These are phyloP conservation scores for Ceyx cyanopectus DNA, from an alignment of 2,113 vertebrate genomes.

Conservation along the genomic window DNA sequence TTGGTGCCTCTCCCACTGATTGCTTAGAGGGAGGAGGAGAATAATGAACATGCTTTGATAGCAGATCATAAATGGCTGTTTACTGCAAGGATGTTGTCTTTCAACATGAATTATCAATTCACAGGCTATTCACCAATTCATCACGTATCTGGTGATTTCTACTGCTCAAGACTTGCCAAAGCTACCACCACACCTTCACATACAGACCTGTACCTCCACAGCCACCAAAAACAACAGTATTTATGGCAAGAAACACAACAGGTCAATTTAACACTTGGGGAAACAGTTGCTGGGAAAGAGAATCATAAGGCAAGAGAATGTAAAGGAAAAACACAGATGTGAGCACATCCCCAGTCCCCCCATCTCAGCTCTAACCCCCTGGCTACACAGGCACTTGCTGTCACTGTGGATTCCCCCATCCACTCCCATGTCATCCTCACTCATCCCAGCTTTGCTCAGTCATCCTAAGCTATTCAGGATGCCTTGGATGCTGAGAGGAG, in stretches of 20 bases:
- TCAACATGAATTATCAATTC: background rate
- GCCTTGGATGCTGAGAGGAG: background rate
- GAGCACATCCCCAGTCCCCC: background rate
- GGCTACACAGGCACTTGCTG: accelerated
- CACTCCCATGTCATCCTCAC: background rate
- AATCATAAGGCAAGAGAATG: accelerated
- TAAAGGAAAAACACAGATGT: accelerated
- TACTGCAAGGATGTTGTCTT: background rate
- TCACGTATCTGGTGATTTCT: background rate
- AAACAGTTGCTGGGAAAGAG: background rate
- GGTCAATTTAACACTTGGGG: accelerated
- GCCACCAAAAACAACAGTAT: no score
- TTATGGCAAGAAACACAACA: background rate
- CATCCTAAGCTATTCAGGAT: background rate
- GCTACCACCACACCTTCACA: background rate
- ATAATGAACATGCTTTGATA: background rate
- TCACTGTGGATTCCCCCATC: background rate
- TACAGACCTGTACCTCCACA: background rate
- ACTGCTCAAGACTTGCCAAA: accelerated
- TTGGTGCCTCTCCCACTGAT: background rate
- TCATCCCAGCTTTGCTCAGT: background rate
- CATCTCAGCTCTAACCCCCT: background rate
- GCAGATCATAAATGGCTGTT: background rate
- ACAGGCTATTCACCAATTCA: background rate
- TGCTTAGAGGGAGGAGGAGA: background rate